Percentiles rank a stretch among this genome's conserved stretches.
These are phyloP conservation scores for Periophthalmodon schlosseri DNA, from an alignment of 2,113 vertebrate species.

Conservation along the genomic window DNA sequence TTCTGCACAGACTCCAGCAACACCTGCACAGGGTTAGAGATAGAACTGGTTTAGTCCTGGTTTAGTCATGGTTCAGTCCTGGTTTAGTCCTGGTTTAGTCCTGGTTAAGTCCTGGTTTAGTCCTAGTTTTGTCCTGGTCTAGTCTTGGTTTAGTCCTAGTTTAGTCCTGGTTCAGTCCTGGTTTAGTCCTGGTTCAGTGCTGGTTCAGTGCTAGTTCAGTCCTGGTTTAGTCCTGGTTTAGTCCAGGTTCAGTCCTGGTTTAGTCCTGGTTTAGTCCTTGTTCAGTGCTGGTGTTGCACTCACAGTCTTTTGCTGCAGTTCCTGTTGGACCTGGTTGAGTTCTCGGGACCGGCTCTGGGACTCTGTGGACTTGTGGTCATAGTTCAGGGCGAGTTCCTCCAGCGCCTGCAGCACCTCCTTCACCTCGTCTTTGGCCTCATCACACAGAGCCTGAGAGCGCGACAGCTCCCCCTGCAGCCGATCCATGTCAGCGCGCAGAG, in stretches of 20 bases:
- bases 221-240: conserved; percentile 77
- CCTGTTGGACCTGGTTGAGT: conserved; percentile 85
- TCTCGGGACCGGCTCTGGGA: conserved; percentile 85
- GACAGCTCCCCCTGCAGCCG: conserved; percentile 90
- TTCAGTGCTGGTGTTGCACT: conserved; percentile 27
- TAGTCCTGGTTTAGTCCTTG: neutral
- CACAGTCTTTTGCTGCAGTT: conserved; percentile 87
- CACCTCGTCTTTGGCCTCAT: conserved; percentile 87
- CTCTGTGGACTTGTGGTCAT: conserved; percentile 93
- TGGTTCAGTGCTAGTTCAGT: neutral
- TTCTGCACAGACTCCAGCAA: conserved; percentile 78
- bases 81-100: conserved; percentile 68
- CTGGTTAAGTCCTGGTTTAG: conserved; percentile 66
- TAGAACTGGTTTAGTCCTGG: neutral
- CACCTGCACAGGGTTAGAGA: conserved; percentile 71
- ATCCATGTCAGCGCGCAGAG: conserved; percentile 84
- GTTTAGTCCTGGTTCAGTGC: neutral
- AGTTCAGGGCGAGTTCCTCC: conserved; percentile 94
- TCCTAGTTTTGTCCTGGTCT: neutral
- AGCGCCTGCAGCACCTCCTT: conserved; percentile 93
- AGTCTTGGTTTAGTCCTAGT: conserved; percentile 77
- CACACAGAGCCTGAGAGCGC: conserved; percentile 87
- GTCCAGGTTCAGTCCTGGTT: neutral
- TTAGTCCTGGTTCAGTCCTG: neutral
- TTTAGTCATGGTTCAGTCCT: neutral